A percentile compares a stretch with the other conserved stretches of the same genome.
Conservation (phyloP, 2,797 vertebrate genomes). For the Intellagama lesueurii region DNA sequence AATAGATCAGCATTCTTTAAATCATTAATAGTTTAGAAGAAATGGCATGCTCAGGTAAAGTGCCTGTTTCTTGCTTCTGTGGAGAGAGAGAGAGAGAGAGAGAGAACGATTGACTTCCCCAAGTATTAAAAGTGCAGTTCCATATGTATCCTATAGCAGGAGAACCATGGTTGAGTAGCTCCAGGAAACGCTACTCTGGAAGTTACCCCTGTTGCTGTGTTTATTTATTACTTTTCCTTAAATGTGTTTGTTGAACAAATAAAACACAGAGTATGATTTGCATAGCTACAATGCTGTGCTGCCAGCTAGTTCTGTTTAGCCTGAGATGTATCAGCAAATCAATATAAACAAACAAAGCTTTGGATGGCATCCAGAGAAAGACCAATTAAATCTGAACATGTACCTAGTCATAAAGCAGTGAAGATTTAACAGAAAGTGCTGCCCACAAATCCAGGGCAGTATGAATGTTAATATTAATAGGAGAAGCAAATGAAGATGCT, state of each 20-base stretch:
- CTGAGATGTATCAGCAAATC: slow-evolving; percentile 1
- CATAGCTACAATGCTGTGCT: not conserved
- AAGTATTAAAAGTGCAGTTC: not conserved
- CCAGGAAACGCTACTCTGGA: not conserved
- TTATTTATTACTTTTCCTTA: not conserved
- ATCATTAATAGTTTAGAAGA: not conserved
- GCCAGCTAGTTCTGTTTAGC: not conserved
- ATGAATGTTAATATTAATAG: not conserved
- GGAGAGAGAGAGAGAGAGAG: too few species aligned
- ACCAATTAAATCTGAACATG: slow-evolving; percentile 13
- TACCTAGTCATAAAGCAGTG: slow-evolving; percentile 3
- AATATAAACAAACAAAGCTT: not conserved
- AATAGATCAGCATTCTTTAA: not conserved
- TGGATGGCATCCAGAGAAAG: slow-evolving; percentile 6
- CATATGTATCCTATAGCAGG: not conserved
- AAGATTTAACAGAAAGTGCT: not conserved
- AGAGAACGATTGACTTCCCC: too few species aligned
- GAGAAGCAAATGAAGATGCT: not conserved
- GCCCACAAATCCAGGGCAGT: not conserved
- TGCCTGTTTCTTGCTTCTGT: not conserved
- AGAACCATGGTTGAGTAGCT: not conserved
- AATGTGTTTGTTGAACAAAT: not conserved
- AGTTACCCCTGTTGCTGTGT: not conserved
- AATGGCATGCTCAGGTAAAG: not conserved
- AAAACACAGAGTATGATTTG: not conserved